Evolutionary conservation across 2,797 vertebrate species (phyloP), one percentile per base, ranked within the genome.

Genomic region (Rhinella marina): DNA sequence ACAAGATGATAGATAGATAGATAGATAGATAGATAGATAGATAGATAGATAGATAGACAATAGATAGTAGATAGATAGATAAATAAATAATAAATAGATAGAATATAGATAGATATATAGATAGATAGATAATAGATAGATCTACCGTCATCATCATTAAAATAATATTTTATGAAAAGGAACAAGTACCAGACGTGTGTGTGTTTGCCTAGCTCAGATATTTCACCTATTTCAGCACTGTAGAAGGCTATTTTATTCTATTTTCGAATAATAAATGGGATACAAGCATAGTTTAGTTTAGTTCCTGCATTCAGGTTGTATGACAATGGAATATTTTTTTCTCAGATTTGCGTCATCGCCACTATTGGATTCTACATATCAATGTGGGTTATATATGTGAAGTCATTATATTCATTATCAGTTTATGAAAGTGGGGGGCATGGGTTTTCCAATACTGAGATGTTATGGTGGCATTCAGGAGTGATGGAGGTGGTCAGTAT

Each of bases 41-140:
- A 62, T 62, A 62, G 61, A 62, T 62, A 62, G 61, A 62, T 62
- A 62, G 61, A 62, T 62, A 62, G 61, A 62, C n/a, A 62, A 62
- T 7, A 62, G 61, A 17, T 57, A 57, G 56, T 57, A 62, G 59
- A 62, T 62, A 62, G 13, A 62, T 62, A 21, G 59, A 62, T 62
- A 7, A 19, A 21, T 62, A 21, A 4, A 57, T 57, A 57, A 12
- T 13, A 54, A 75, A 32, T 75, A 75, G 41, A 75, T 19, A 41
- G 29, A 41, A 21, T 41, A 75, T 75, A 75, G 41, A 75, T 41
- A 41, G 70, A 73, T 48, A 73, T 29, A 48, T 21, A 21, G 16
- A 41, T 48, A 48, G 19, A 75, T 73, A 73, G 32, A 73, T 73
- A 73, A 73, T 73, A 41, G 29, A 73, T 73, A 73, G 29, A 73